A percentile compares a stretch with the other conserved stretches of the same genome.
Conservation (phyloP, 2,888 invertebrate species). For the Cartodere bifasciata region DNA sequence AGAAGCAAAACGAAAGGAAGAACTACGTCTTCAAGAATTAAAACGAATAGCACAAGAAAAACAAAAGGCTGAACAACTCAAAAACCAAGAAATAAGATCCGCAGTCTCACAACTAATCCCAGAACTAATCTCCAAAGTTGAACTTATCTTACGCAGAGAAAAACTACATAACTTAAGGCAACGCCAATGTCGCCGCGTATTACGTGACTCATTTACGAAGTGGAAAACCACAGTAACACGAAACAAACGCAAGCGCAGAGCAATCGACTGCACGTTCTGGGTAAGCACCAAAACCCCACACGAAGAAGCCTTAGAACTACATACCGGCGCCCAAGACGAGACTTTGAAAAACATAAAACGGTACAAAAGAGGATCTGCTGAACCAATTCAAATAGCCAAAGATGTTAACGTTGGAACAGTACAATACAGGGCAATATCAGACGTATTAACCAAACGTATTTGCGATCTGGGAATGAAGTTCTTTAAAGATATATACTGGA, state of each 20-base stretch:
- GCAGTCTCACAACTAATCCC: slow-evolving; percentile 27
- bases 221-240: slow-evolving; percentile 36
- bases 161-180: slow-evolving; percentile 32
- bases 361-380: slow-evolving; percentile 33
- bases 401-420: slow-evolving; percentile 17
- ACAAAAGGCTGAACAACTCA: slow-evolving; percentile 8
- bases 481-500: slow-evolving; percentile 42
- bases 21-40: slow-evolving; percentile 9
- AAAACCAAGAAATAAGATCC: slow-evolving; percentile 20
- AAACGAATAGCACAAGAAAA: slow-evolving; percentile 7
- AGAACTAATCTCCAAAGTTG: slow-evolving; percentile 29
- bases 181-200: slow-evolving; percentile 26
- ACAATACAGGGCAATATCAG: no score
- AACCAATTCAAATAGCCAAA: slow-evolving; percentile 19
- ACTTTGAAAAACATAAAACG: slow-evolving; percentile 38
- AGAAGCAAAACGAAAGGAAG: slow-evolving; percentile 7
- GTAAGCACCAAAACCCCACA: slow-evolving; percentile 32
- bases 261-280: slow-evolving; percentile 42
- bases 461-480: slow-evolving; percentile 18
- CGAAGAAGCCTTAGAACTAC: slow-evolving; percentile 35
- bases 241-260: slow-evolving; percentile 37
- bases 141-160: slow-evolving; percentile 26
- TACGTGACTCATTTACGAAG: slow-evolving; percentile 32
- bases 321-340: slow-evolving; percentile 33
- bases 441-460: slow-evolving; percentile 21